Conservation (phyloP, 2,113 vertebrate species). For the Labeo catla region DNA sequence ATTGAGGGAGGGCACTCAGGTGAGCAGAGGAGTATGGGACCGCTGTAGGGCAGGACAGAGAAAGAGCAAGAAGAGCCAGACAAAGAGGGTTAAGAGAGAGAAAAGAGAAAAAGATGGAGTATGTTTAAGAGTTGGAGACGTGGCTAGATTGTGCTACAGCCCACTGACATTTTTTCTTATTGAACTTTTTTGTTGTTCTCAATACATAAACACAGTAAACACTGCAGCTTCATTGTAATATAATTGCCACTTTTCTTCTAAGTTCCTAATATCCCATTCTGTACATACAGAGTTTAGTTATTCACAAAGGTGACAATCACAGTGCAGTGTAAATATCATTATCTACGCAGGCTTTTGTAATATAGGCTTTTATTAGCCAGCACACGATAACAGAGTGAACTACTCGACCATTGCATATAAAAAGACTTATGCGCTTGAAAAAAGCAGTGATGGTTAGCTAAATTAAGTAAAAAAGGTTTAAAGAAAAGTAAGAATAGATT, state of each 20-base stretch:
- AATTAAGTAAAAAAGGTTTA: background rate
- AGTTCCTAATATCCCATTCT: background rate
- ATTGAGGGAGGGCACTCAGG: constrained; percentile 20
- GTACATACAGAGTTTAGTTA: background rate
- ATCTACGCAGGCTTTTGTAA: background rate
- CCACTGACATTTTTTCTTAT: background rate
- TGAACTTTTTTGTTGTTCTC: background rate
- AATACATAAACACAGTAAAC: background rate
- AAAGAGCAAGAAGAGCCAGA: background rate
- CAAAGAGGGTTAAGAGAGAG: background rate
- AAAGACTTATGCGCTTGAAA: background rate
- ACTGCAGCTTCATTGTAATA: background rate
- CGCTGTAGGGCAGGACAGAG: constrained; percentile 3
- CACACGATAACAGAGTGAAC: background rate
- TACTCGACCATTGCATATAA: background rate
- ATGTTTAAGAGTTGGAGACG: background rate
- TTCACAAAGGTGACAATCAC: background rate
- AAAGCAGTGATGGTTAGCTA: background rate
- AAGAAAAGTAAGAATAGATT: no score
- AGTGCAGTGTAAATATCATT: background rate
- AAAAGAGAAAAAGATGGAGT: background rate
- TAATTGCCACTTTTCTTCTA: background rate
- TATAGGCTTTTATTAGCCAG: background rate
- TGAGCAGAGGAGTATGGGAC: constrained; percentile 29
- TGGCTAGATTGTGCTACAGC: background rate